Conservation (phyloP, 2,888 invertebrate genomes). For the Rhogogaster chlorosoma region DNA sequence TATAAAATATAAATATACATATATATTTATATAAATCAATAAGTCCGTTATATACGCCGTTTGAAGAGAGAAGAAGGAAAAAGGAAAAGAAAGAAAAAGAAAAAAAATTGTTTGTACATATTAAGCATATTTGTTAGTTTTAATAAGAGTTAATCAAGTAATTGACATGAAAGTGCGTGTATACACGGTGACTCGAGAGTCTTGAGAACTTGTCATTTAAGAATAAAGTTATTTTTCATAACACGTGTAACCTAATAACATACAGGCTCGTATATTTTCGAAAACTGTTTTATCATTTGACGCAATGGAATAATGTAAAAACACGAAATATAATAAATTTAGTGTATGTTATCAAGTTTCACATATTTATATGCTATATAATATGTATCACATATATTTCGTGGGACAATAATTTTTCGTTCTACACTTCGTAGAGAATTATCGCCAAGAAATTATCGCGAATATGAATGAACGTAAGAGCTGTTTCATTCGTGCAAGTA, state of each 20-base stretch:
- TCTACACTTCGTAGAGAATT: neutral
- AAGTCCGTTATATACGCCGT: conserved; percentile 25
- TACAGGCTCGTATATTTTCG: conserved; percentile 50
- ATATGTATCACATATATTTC: neutral
- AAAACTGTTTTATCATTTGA: conserved; percentile 48
- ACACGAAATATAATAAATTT: conserved; percentile 37
- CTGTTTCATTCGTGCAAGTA: conserved; percentile 65
- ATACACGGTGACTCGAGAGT: conserved; percentile 15
- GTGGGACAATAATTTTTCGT: neutral
- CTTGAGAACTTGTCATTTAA: conserved; percentile 23
- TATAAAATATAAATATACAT: conserved; percentile 21
- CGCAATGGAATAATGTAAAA: conserved; percentile 46
- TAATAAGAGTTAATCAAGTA: conserved; percentile 25
- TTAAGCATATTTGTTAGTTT: conserved; percentile 43
- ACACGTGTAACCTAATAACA: conserved; percentile 53
- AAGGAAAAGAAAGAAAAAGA: neutral
- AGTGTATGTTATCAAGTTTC: conserved; percentile 39
- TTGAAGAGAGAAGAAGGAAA: neutral
- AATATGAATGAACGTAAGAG: neutral
- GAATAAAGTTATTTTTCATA: conserved; percentile 51
- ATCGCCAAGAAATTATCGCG: neutral
- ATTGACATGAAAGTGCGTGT: conserved; percentile 33
- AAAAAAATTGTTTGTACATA: conserved; percentile 48
- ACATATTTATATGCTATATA: neutral
- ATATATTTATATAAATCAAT: conserved; percentile 33